phyloP scores from a whole-genome alignment of 2,797 vertebrate genomes.

The Falco peregrinus region DNA sequence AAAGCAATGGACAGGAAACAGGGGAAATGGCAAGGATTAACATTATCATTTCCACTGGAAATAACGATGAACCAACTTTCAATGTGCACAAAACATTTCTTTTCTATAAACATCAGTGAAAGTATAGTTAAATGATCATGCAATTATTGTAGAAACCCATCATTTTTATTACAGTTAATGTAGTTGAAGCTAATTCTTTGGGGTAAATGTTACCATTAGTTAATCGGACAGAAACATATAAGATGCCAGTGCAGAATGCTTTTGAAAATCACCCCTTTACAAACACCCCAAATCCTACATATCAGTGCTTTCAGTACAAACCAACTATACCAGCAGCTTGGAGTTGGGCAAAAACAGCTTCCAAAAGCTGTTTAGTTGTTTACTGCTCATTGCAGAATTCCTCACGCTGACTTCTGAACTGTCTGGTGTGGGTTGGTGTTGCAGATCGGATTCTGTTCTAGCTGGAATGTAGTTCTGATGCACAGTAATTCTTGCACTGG shows the following conservation, averaged over 20 bases:
- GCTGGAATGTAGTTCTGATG: not conserved
- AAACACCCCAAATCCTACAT: not conserved
- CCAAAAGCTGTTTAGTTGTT: not conserved
- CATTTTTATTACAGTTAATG: not conserved
- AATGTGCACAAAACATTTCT: not conserved
- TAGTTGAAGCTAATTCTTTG: not conserved
- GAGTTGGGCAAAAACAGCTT: not conserved
- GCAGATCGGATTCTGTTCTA: not conserved
- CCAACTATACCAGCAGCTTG: not conserved
- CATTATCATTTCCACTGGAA: not conserved
- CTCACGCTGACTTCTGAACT: not conserved
- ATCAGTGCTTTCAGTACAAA: not conserved
- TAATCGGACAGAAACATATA: not conserved
- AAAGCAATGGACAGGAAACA: accelerated
- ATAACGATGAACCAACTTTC: not conserved
- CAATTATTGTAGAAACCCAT: not conserved
- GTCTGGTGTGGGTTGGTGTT: not conserved
- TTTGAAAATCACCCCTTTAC: not conserved
- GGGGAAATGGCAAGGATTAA: no score
- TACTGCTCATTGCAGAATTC: not conserved
- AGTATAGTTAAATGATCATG: not conserved
- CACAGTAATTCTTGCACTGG: not conserved
- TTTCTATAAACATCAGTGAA: not conserved
- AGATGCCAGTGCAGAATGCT: not conserved
- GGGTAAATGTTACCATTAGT: not conserved